Evolutionary conservation across 1,140 invertebrate genomes (phyloP).

Genomic region (Diprion similis): DNA sequence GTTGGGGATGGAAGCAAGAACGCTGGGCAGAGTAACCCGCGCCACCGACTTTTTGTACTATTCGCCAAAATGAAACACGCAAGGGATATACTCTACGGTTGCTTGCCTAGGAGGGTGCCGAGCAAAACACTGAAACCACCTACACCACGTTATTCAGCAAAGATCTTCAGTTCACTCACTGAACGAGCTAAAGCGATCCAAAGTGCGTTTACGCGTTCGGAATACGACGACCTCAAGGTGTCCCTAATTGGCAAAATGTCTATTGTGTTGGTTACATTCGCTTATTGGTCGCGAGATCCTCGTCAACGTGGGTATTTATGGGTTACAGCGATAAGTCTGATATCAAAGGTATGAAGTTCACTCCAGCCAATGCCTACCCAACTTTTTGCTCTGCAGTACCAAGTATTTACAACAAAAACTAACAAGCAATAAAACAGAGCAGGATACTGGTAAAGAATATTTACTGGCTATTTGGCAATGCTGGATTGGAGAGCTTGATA

Average conservation of each 20-base stretch:
- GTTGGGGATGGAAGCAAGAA: neutral
- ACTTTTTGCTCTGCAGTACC: no score
- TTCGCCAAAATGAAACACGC: slow-evolving; percentile 1
- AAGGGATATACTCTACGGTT: neutral
- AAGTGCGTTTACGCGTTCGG: neutral
- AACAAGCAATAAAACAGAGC: no score
- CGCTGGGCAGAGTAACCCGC: neutral
- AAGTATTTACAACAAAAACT: no score
- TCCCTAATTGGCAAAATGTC: neutral
- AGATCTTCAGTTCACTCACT: neutral
- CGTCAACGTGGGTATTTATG: neutral
- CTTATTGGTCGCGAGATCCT: no score
- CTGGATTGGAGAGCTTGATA: no score
- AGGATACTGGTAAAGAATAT: no score
- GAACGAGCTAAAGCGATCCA: neutral
- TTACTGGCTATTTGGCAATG: no score
- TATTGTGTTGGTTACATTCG: no score
- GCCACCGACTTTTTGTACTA: neutral
- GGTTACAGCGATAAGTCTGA: no score
- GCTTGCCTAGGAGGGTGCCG: neutral
- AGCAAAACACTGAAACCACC: neutral
- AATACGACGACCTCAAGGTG: neutral
- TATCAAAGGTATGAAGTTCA: no score
- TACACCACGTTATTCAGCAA: neutral
- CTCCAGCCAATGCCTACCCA: no score